Evolutionary conservation across 2,888 invertebrate species (phyloP).

Genomic region (Spodoptera picta): DNA sequence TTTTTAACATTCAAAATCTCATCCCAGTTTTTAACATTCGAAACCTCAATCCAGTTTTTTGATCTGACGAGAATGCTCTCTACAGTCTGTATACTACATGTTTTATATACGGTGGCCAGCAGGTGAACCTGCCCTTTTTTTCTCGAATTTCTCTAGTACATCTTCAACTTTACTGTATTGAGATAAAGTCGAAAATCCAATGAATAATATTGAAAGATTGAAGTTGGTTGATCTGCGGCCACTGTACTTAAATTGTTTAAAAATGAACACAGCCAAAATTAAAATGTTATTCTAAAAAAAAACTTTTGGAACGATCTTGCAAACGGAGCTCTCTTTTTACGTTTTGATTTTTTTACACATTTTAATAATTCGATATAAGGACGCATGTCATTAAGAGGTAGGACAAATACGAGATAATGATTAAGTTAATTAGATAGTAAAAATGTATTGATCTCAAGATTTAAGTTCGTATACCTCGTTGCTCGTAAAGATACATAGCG

Average conservation of each 20-base stretch:
- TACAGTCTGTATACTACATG: constrained; percentile 2
- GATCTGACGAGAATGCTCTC: constrained; percentile 31
- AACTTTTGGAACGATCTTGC: constrained; percentile 25
- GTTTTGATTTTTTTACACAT: not conserved
- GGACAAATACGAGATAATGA: constrained; percentile 34
- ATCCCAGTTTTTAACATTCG: constrained; percentile 21
- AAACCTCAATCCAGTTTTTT: constrained; percentile 23
- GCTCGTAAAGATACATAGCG: constrained; percentile 28
- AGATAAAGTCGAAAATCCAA: too few species aligned
- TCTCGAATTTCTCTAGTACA: too few species aligned
- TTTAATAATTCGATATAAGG: constrained; percentile 1
- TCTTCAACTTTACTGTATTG: too few species aligned
- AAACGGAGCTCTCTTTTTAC: constrained; percentile 8
- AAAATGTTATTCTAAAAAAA: not conserved
- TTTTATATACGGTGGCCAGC: constrained; percentile 3
- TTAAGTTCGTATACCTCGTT: constrained; percentile 43
- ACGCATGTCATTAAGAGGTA: constrained; percentile 32
- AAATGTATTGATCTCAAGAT: constrained; percentile 62
- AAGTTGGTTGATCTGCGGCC: too few species aligned
- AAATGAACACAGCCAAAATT: constrained; percentile 11
- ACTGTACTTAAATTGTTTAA: constrained; percentile 2
- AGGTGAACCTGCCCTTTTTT: too few species aligned
- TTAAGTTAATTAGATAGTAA: constrained; percentile 37
- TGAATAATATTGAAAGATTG: too few species aligned
- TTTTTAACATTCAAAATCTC: constrained; percentile 26